Conservation (phyloP, 1,140 invertebrate species). For the Pemphigus obesinymphae region DNA sequence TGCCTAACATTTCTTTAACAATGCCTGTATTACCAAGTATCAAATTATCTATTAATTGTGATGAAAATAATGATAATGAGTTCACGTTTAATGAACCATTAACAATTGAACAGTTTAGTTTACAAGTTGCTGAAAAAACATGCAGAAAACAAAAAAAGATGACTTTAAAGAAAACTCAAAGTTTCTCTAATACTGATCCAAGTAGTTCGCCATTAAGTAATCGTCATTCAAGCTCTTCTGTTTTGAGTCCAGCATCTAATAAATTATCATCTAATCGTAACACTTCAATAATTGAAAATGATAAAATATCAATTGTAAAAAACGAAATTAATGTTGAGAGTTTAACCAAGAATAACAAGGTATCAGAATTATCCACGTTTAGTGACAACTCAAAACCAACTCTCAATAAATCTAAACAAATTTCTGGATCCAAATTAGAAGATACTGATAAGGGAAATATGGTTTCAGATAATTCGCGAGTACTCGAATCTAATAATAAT, state of each 20-base stretch:
- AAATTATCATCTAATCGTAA: background rate
- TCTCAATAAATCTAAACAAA: background rate
- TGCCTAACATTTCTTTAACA: constrained; percentile 6
- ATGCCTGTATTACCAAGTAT: constrained; percentile 13
- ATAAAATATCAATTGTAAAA: background rate
- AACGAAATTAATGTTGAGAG: background rate
- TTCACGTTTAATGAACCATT: constrained; percentile 33
- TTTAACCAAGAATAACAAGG: background rate
- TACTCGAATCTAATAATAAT: background rate
- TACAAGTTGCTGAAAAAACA: constrained; percentile 20
- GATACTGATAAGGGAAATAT: background rate
- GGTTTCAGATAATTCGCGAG: background rate
- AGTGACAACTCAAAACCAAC: background rate
- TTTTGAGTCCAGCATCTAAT: background rate
- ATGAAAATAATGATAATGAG: constrained; percentile 16
- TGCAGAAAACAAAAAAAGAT: background rate
- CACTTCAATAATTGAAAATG: background rate
- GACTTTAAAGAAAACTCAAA: background rate
- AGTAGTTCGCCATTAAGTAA: too few relatives aligned
- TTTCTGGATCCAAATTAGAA: background rate
- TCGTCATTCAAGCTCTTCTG: background rate
- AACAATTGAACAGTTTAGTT: constrained; percentile 30
- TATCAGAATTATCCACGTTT: background rate
- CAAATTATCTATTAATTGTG: background rate
- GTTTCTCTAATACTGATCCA: background rate